These are phyloP conservation scores for Siniperca undulata DNA, from an alignment of 2,797 vertebrate species.

Conservation along the genomic window DNA sequence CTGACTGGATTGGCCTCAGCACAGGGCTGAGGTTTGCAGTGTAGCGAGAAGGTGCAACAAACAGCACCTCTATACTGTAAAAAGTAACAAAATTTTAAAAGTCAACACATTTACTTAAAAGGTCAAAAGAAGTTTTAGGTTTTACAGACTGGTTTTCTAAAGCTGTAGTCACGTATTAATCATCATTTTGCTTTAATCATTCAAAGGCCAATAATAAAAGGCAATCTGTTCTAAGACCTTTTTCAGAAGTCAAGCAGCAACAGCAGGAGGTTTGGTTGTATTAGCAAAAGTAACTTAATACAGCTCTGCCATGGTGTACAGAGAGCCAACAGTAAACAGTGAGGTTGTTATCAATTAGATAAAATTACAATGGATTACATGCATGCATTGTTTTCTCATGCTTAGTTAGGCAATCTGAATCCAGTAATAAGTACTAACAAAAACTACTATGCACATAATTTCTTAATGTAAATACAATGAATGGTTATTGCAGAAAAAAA, in stretches of 20 bases:
- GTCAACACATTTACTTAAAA: background rate
- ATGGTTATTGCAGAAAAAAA: background rate
- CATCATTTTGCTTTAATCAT: background rate
- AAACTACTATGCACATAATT: background rate
- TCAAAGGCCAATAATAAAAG: background rate
- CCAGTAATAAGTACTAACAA: background rate
- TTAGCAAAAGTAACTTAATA: background rate
- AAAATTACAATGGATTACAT: background rate
- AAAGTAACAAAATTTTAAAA: background rate
- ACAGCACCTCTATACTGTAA: background rate
- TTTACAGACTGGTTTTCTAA: background rate
- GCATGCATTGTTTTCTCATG: background rate
- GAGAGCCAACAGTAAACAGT: background rate
- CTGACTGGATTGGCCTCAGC: constrained; percentile 25
- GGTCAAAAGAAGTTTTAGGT: background rate
- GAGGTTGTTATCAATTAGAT: background rate
- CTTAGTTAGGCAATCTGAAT: background rate
- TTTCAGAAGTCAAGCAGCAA: background rate
- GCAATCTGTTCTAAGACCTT: background rate
- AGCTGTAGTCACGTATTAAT: background rate
- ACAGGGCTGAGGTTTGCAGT: constrained; percentile 17
- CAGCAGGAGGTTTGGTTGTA: background rate
- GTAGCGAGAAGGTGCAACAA: background rate
- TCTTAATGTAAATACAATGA: background rate
- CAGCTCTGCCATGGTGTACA: background rate